These are phyloP conservation scores for Maccullochella peelii DNA, from an alignment of 2,113 vertebrate species.

Conservation along the genomic window DNA sequence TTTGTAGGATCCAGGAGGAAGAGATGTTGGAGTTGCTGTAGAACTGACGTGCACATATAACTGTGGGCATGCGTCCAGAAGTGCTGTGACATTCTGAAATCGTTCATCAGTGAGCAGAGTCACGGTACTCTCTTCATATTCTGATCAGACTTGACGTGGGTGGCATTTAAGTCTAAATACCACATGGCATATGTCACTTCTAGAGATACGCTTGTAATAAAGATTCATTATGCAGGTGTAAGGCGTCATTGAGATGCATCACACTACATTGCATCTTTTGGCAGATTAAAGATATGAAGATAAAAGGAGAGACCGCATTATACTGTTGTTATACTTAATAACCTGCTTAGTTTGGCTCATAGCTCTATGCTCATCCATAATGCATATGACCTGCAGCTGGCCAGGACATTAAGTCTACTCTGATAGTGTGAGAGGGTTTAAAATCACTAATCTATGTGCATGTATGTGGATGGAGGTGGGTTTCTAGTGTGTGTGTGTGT, in stretches of 20 bases:
- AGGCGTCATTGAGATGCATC: conserved; percentile 63
- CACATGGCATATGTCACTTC: conserved; percentile 70
- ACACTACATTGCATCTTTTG: conserved; percentile 52
- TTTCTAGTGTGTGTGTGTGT: conserved; percentile 1
- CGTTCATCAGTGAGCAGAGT: conserved; percentile 64
- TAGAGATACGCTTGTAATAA: conserved; percentile 69
- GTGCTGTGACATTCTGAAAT: conserved; percentile 68
- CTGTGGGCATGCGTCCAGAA: conserved; percentile 40
- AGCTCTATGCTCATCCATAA: conserved; percentile 70
- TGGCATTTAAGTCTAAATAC: conserved; percentile 83
- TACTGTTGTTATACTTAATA: conserved; percentile 75
- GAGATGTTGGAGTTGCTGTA: conserved; percentile 4
- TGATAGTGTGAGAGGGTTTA: conserved; percentile 39
- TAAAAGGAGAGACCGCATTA: conserved; percentile 55
- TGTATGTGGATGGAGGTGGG: background rate
- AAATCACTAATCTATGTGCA: conserved; percentile 26
- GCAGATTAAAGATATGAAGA: conserved; percentile 74
- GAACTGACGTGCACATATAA: conserved; percentile 14
- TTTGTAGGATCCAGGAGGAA: background rate
- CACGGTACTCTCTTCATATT: conserved; percentile 56
- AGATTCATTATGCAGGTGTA: conserved; percentile 69
- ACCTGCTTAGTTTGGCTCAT: conserved; percentile 72
- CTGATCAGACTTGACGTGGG: conserved; percentile 73
- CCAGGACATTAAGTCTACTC: conserved; percentile 47
- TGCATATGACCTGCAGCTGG: conserved; percentile 69